Evolutionary conservation across 2,113 vertebrate species (phyloP).

Genomic region (Orientallactaga bullata): DNA sequence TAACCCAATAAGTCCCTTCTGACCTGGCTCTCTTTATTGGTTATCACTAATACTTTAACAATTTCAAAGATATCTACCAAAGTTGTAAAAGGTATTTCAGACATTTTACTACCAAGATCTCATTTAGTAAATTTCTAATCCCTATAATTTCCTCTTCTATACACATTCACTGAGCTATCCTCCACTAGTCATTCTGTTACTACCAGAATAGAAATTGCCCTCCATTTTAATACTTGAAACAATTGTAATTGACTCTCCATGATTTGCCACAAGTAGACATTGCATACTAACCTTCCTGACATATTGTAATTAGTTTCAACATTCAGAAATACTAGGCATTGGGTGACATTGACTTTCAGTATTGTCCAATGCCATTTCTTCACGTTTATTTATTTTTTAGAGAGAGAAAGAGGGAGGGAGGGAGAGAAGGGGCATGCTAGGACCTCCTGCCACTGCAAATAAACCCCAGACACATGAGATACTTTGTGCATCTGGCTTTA

Average conservation of each 20-base stretch:
- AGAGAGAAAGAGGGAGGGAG: too few relatives aligned
- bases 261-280: background rate
- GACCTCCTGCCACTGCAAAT: too few relatives aligned
- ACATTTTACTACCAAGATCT: background rate
- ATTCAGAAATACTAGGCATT: background rate
- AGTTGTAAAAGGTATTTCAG: slow-evolving; percentile 6
- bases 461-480: too few relatives aligned
- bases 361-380: background rate
- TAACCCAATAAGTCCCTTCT: slow-evolving; percentile 18
- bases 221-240: background rate
- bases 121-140: background rate
- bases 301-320: background rate
- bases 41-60: slow-evolving; percentile 10
- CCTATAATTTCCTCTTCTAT: background rate
- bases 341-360: background rate
- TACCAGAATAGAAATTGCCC: background rate
- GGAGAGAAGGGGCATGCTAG: too few relatives aligned
- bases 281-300: background rate
- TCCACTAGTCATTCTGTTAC: background rate
- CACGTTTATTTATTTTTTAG: too few relatives aligned
- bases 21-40: background rate
- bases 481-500: too few relatives aligned
- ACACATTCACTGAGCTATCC: background rate
- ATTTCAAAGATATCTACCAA: slow-evolving; percentile 22
- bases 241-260: background rate